Evolutionary conservation across 2,888 invertebrate genomes (phyloP), one percentile per base, ranked within the genome.

Genomic region (Parapristionchus giblindavisi): DNA sequence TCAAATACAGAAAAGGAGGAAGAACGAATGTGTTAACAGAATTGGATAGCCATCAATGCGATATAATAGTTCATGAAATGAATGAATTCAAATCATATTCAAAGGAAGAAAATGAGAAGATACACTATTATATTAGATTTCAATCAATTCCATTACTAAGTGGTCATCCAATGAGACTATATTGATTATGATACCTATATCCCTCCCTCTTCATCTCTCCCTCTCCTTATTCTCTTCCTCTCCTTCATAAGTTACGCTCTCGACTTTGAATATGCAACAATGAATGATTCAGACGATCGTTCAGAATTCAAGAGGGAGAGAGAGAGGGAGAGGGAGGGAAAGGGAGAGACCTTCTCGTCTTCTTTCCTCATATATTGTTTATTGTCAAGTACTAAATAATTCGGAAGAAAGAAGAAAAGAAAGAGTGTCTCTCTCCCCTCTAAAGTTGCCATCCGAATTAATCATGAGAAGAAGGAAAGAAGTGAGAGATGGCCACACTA

Each of bases 371-470:
- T 70, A 38, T 70, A 70, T 70, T 70, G 70, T 70, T 70, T 70
- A 70, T 70, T 70, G 70, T 70, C 48, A 51, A 17, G 14, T 38
- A 14, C 70, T 70, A 56, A 70, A 70, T 70, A 54, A 70, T 70
- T 70, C 70, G 43, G 43, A 43, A 43, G 43, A 43, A 43, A 17
- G 43, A 17, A 43, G 43, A 17, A 43, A n/a, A 21, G 60, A 11
- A 43, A 5, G 58, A 2, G 58, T n/a, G 48, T 21, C 70, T 56
- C 27, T 70, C 70, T 40, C 38, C 36, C 17, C 52, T 27, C 6
- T 11, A 24, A 14, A 24, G 48, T 6, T 8, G 17, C 17, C 70
- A 43, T 43, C 40, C 70, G 29, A 66, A 66, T 51, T 48, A 51
- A 51, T 32, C 48, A 27, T 17, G 38, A 38, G 21, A 34, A 21